Evolutionary conservation across 2,797 vertebrate species (phyloP).

Genomic region (Pseudochaenichthys georgianus): DNA sequence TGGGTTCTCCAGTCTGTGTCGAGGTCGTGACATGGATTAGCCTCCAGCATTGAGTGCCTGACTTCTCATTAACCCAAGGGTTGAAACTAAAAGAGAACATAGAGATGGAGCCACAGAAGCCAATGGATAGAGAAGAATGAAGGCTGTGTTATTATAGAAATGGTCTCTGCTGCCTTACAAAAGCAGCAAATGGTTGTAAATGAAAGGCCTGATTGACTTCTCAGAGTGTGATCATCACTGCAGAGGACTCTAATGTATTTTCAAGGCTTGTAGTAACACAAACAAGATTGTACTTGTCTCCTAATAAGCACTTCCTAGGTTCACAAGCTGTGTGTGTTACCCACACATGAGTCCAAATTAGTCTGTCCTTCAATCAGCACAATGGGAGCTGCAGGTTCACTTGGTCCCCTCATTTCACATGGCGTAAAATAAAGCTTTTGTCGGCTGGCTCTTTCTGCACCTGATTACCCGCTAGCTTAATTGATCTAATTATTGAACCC

Average conservation of each 20-base stretch:
- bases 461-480: constrained; percentile 83
- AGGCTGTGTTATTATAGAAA: constrained; percentile 2
- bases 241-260: constrained; percentile 18
- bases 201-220: constrained; percentile 36
- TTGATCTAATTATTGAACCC: constrained; percentile 85
- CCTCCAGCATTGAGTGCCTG: no score
- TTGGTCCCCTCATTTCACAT: constrained; percentile 54
- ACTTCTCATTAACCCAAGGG: no score
- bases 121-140: not conserved
- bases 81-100: not conserved
- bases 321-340: constrained; percentile 18
- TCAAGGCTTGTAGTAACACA: constrained; percentile 25
- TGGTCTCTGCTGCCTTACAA: constrained; percentile 16
- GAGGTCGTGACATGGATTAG: no score
- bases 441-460: constrained; percentile 66
- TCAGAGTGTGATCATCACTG: constrained; percentile 33
- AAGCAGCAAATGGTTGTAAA: constrained; percentile 37
- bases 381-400: constrained; percentile 56
- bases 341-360: constrained; percentile 43
- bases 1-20: no score
- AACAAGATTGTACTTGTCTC: constrained; percentile 29
- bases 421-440: constrained; percentile 64
- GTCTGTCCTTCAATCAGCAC: constrained; percentile 52
- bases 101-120: not conserved
- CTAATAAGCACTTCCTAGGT: constrained; percentile 6